Conservation (phyloP, 2,888 invertebrate species). For the Cepaea hortensis region DNA sequence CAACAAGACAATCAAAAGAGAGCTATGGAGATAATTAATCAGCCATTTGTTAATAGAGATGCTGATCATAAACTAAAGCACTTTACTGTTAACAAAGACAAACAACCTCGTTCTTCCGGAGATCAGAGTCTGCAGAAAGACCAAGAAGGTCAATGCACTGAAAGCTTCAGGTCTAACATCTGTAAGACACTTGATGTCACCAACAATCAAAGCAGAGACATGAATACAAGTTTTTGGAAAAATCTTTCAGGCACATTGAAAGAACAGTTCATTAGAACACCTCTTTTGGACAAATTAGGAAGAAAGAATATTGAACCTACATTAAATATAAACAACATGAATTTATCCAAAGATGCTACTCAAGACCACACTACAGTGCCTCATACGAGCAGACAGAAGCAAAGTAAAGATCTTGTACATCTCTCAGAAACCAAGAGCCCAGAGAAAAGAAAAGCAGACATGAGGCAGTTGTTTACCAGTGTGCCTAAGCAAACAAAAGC, state of each 20-base stretch:
- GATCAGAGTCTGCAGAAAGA: neutral
- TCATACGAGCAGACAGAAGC: neutral
- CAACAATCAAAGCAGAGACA: neutral
- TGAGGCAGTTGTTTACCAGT: neutral
- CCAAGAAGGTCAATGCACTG: neutral
- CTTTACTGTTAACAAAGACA: neutral
- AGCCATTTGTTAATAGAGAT: neutral
- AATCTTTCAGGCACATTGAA: neutral
- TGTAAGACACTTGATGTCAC: neutral
- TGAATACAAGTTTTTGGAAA: neutral
- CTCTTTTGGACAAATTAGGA: conserved; percentile 13
- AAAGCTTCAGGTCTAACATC: no score
- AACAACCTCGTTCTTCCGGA: neutral
- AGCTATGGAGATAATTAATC: neutral
- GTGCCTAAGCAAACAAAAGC: conserved; percentile 16
- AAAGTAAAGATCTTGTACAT: neutral
- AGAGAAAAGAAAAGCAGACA: conserved; percentile 28
- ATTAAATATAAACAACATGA: neutral
- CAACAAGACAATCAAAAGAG: neutral
- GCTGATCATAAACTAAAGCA: no score
- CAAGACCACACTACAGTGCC: neutral
- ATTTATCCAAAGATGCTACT: neutral
- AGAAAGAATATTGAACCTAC: neutral
- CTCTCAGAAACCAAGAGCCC: conserved; percentile 3
- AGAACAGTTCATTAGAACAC: conserved; percentile 28